Evolutionary conservation across 1,140 invertebrate species (phyloP), one percentile per base, ranked within the genome.

Genomic region (Drosophila lacteicornis): DNA sequence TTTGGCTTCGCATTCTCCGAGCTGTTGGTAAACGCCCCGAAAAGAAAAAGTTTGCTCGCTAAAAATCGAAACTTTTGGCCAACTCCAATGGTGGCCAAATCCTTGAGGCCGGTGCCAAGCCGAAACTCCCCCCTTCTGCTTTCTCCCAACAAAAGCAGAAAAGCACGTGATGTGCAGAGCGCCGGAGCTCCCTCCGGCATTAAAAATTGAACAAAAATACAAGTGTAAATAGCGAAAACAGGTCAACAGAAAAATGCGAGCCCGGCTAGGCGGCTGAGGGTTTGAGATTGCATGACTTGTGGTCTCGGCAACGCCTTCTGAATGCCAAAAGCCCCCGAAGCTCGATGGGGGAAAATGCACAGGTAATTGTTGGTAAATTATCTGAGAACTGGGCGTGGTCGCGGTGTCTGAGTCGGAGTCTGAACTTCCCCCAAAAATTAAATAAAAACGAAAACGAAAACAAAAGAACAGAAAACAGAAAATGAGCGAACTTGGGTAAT

Each of bases 221-320:
- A 57, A 70, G 76, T 81, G 83, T 74, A 80, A 80, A 87, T 63
- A 80, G 70, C 57, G 51, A 78, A 87, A 87, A 88, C 77, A 90
- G 84, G 84, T 88, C 84, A 88, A 86, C 77, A 74, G 53, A 65
- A 65, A 76, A 75, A 22, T 49, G 71, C 36, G 75, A 61, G 50
- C 45, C 74, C 42, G 42, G 43, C 42, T 46, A 40, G 33, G 36
- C 36, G 33, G 36, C 36, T 11, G 57, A 45, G 57, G 74, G 58
- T 74, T 65, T 85, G 78, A 59, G 84, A 84, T 88, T 79, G 84
- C 84, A 88, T 88, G 84, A 71, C 85, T 83, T 67, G 80, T 71
- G 77, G 73, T 77, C 73, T 65, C 58, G 45, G 46, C 49, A 59
- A 51, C 70, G 67, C 69, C 69, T 73, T 8, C 69, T 43, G 60